Evolutionary conservation across 2,113 vertebrate genomes (phyloP), one percentile per base, ranked within the genome.

Genomic region (Mohoua ochrocephala): DNA sequence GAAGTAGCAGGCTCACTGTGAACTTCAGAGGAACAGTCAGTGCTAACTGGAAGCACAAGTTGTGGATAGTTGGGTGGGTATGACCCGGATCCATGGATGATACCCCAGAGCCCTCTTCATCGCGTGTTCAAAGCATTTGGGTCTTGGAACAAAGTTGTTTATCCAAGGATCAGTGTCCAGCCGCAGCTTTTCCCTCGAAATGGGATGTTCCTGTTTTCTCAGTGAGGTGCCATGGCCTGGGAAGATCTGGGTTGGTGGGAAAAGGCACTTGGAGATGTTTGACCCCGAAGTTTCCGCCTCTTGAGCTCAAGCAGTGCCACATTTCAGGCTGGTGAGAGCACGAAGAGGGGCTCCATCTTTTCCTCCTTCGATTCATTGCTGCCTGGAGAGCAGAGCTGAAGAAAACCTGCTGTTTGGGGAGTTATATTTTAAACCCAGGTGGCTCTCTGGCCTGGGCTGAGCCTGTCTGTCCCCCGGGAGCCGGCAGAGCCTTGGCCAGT

Each of bases 211-310:
- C 44, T 20, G 18, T 8, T 84, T 27, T 16, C 52, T 53, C 50
- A 8, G 47, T 10, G 77, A 83, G 67, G 21, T 68, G 2, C 47
- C 4, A 0, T 6, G 50, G 26, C 59, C 54, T 53, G 50, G 75
- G 41, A 39, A 28, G 47, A 2, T n/a, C 17, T 20, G 39, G 6
- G 3, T 22, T 45, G 63, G 28, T 70, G 79, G 33, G 21, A 30
- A 35, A 12, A 85, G 71, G 33, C 37, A 1, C 45, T 42, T 20
- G 42, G 18, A 37, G 42, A 17, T 16, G 28, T 59, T 39, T 47
- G 53, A 61, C 52, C 31, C 71, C 0, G 0, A 13, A 9, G 14
- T n/a, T 83, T 45, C 22, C 13, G 1, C 53, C 45, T 45, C 26
- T 39, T 27, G 45, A 65, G 53, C 54, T 47, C 30, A 2, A n/a